Percentiles rank a stretch among this genome's conserved stretches.
Evolutionary conservation across 2,888 invertebrate species (phyloP).

Genomic region (Harpagoxenus sublaevis): DNA sequence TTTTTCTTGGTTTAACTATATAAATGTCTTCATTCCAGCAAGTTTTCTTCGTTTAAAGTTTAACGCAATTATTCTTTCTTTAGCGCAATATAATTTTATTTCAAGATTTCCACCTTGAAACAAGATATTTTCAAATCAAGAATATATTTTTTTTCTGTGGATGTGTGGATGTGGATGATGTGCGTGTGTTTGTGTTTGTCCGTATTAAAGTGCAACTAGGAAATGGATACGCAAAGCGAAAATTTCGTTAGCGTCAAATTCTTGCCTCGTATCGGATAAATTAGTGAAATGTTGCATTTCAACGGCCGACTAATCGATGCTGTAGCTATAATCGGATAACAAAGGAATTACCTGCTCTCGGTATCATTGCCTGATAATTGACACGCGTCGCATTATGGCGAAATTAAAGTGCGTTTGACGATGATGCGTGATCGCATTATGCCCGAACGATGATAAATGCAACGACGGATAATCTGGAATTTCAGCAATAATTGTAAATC

Average conservation of each 20-base stretch:
- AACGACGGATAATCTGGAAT: background rate
- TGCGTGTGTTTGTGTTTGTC: background rate
- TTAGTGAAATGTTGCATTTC: conserved; percentile 26
- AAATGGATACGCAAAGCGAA: background rate
- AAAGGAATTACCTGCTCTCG: conserved; percentile 18
- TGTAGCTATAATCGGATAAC: conserved; percentile 20
- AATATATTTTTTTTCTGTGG: no score
- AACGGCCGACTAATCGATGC: conserved; percentile 9
- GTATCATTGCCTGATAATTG: conserved; percentile 34
- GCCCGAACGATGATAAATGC: conserved; percentile 39
- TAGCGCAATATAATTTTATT: no score
- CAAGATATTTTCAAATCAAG: no score
- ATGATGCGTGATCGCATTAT: conserved; percentile 52
- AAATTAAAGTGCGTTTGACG: conserved; percentile 35
- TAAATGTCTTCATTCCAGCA: no score
- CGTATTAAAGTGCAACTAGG: background rate
- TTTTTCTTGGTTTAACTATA: no score
- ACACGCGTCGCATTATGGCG: conserved; percentile 10
- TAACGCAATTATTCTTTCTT: no score
- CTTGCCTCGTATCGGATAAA: background rate
- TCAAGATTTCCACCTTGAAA: no score
- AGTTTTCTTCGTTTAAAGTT: no score
- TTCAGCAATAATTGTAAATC: conserved; percentile 11
- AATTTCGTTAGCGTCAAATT: conserved; percentile 16
- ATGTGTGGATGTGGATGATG: no score